phyloP scores from a whole-genome alignment of 1,140 invertebrate genomes.

The Drosophila jambulina region DNA sequence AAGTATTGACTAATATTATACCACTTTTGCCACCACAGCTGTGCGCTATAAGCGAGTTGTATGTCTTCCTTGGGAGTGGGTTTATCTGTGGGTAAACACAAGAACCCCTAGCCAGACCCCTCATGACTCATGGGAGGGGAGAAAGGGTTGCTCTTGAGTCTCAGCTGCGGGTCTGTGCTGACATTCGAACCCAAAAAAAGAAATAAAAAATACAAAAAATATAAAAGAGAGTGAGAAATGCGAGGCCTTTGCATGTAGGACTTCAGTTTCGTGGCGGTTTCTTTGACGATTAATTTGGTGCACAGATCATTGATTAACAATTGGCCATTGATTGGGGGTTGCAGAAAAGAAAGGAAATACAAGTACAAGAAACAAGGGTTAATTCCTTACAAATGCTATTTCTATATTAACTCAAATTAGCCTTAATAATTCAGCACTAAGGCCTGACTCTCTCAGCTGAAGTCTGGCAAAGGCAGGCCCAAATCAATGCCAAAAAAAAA shows the following conservation, averaged over 20 bases:
- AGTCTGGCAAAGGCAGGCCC: background rate
- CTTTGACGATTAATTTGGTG: slow-evolving; percentile 65
- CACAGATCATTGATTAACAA: slow-evolving; percentile 74
- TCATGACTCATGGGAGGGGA: slow-evolving; percentile 16
- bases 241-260: slow-evolving; percentile 36
- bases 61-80: slow-evolving; percentile 7
- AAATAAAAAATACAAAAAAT: slow-evolving; percentile 18
- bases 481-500: too few relatives aligned
- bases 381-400: background rate
- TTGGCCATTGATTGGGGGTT: slow-evolving; percentile 64
- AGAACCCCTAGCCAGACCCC: slow-evolving; percentile 38
- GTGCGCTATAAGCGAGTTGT: slow-evolving; percentile 1
- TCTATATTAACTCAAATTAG: slow-evolving; percentile 11
- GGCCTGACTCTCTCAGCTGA: background rate
- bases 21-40: slow-evolving; percentile 17
- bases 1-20: background rate
- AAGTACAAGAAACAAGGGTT: background rate
- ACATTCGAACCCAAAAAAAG: slow-evolving; percentile 21
- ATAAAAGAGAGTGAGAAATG: background rate
- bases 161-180: slow-evolving; percentile 47
- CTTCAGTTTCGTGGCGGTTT: slow-evolving; percentile 56
- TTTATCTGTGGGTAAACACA: slow-evolving; percentile 72
- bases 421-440: background rate
- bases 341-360: background rate
- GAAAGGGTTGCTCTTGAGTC: slow-evolving; percentile 28